Percentiles rank a stretch among this genome's conserved stretches.
Conservation (phyloP, 92 coral and sea anemone genomes). For the Virgularia gustaviana region DNA sequence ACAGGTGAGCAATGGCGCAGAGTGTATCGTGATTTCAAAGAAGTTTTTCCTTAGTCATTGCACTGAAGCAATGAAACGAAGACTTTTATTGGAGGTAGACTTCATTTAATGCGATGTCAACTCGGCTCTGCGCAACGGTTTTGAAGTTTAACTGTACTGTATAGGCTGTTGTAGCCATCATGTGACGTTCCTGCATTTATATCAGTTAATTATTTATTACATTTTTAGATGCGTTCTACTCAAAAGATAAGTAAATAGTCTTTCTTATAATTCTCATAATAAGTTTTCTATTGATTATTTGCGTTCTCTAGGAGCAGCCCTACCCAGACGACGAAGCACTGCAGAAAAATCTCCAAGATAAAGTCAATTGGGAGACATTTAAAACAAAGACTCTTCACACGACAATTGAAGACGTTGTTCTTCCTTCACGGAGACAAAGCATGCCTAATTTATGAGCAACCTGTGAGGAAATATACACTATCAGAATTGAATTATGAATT, state of each 20-base stretch:
- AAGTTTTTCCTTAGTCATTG: constrained; percentile 79
- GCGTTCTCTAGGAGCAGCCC: constrained; percentile 79
- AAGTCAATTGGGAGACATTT: constrained; percentile 89
- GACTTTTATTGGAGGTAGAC: constrained; percentile 73
- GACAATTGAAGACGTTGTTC: constrained; percentile 54
- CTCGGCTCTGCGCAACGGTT: not conserved
- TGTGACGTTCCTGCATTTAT: no score
- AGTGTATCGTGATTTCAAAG: constrained; percentile 92
- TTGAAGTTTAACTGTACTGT: not conserved
- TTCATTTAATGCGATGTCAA: not conserved
- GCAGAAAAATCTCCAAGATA: constrained; percentile 79
- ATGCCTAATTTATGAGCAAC: not conserved
- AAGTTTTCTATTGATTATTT: no score
- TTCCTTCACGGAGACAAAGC: constrained; percentile 46
- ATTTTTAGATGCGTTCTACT: no score
- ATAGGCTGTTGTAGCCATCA: no score
- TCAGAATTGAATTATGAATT: no score
- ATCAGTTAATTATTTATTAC: no score
- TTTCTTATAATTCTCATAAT: not conserved
- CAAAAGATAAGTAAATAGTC: no score
- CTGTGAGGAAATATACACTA: no score
- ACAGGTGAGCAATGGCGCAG: constrained; percentile 94
- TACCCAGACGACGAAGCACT: constrained; percentile 81
- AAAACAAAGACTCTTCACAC: constrained; percentile 66
- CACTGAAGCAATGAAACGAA: constrained; percentile 76